Percentiles rank a stretch among this genome's conserved stretches.
phyloP scores from a whole-genome alignment of 2,113 vertebrate species.

The Eurystomus gularis region DNA sequence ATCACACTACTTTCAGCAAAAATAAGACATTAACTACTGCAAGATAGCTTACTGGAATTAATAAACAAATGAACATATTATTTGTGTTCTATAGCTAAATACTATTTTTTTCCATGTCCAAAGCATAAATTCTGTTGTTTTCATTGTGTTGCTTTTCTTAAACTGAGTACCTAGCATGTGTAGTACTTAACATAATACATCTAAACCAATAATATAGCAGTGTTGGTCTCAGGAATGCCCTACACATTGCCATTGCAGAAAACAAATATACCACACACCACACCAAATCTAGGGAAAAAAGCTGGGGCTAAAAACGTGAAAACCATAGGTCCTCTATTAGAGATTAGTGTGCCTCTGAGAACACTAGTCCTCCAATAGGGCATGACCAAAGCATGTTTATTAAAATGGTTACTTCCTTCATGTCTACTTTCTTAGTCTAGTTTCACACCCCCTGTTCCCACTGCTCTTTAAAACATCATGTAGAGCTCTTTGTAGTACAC shows the following conservation, averaged over 20 bases:
- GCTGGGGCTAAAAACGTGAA: not conserved
- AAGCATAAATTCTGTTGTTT: not conserved
- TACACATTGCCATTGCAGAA: not conserved
- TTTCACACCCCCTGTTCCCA: not conserved
- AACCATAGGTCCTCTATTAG: fast-evolving
- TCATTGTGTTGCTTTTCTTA: not conserved
- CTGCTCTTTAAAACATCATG: not conserved
- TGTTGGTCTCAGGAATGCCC: not conserved
- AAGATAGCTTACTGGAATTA: not conserved
- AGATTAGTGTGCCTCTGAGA: not conserved
- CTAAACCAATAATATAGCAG: not conserved
- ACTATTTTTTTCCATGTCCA: not conserved
- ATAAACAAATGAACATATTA: not conserved
- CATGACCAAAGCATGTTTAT: not conserved
- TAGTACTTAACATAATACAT: not conserved
- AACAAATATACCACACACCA: not conserved
- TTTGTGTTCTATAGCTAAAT: not conserved
- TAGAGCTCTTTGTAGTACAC: not conserved
- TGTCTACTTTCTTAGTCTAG: not conserved
- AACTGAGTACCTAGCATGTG: not conserved
- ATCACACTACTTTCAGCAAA: not conserved
- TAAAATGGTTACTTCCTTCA: not conserved
- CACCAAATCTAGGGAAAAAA: not conserved
- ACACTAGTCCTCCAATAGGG: not conserved
- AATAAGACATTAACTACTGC: not conserved